phyloP scores from a whole-genome alignment of 2,888 invertebrate species.

The Acanthosepion esculentum region DNA sequence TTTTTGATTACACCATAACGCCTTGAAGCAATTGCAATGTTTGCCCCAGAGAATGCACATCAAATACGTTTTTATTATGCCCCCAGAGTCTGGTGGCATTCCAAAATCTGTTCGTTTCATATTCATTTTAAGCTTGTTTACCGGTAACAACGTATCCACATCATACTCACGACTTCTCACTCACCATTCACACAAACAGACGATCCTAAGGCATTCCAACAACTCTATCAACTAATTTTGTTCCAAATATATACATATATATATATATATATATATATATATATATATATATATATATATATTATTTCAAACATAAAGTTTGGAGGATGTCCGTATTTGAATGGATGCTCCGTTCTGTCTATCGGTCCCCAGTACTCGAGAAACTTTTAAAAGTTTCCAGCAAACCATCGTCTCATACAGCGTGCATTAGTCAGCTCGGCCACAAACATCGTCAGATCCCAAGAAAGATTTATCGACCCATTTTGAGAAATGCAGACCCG shows the following conservation, averaged over 20 bases:
- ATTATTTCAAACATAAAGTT: neutral
- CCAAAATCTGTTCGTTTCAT: neutral
- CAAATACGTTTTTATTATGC: neutral
- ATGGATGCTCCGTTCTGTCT: too few species aligned
- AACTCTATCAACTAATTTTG: neutral
- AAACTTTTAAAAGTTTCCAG: too few species aligned
- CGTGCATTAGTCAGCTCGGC: too few species aligned
- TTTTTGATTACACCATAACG: neutral
- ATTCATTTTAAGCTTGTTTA: neutral
- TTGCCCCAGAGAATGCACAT: neutral
- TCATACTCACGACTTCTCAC: neutral
- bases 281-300: slow-evolving; percentile 4
- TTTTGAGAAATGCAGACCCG: too few species aligned
- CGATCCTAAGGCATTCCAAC: neutral
- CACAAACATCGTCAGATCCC: too few species aligned
- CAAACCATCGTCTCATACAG: too few species aligned
- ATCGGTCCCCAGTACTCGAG: too few species aligned
- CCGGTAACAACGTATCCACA: neutral
- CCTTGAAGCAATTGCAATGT: neutral
- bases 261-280: slow-evolving; percentile 33
- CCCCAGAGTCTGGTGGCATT: neutral
- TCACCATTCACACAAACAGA: neutral
- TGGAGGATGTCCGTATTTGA: too few species aligned
- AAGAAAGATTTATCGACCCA: too few species aligned
- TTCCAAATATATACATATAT: neutral